Evolutionary conservation across 2,888 invertebrate genomes (phyloP).

Genomic region (Neuroscelio doddi): DNA sequence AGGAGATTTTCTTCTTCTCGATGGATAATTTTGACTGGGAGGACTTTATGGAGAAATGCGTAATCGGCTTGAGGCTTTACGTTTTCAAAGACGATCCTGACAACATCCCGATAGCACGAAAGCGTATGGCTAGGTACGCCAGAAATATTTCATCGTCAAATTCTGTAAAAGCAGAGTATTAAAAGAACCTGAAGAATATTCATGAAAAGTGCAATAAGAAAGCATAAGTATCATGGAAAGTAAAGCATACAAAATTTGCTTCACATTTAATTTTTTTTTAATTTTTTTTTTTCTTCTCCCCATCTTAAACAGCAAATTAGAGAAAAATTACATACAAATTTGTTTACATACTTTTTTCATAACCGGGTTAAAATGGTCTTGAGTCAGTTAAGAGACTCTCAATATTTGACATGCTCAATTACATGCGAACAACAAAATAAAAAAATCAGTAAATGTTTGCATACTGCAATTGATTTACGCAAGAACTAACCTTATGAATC

Average conservation of each 20-base stretch:
- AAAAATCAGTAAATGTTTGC: slow-evolving; percentile 7
- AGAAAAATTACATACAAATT: too few species aligned
- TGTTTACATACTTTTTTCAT: too few species aligned
- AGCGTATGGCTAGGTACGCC: slow-evolving; percentile 58
- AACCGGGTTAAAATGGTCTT: too few species aligned
- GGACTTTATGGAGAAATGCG: slow-evolving; percentile 72
- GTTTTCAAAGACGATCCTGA: slow-evolving; percentile 72
- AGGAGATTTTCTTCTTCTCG: slow-evolving; percentile 72
- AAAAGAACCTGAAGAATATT: background rate
- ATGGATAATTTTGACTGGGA: slow-evolving; percentile 73
- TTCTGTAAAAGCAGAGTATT: background rate
- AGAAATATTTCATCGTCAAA: background rate
- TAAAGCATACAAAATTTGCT: too few species aligned
- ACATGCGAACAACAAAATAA: background rate
- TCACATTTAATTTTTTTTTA: too few species aligned
- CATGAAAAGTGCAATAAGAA: slow-evolving; percentile 5
- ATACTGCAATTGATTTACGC: slow-evolving; percentile 2
- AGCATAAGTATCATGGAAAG: too few species aligned
- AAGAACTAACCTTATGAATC: slow-evolving; percentile 4
- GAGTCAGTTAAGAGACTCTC: too few species aligned
- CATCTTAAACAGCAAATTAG: too few species aligned
- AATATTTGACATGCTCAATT: background rate
- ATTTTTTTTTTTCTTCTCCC: too few species aligned
- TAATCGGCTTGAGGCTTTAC: slow-evolving; percentile 72
- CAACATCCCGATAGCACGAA: slow-evolving; percentile 56